Base-by-base conservation (phyloP, 2,797 vertebrate species). In the Anolis apletophallus region DNA sequence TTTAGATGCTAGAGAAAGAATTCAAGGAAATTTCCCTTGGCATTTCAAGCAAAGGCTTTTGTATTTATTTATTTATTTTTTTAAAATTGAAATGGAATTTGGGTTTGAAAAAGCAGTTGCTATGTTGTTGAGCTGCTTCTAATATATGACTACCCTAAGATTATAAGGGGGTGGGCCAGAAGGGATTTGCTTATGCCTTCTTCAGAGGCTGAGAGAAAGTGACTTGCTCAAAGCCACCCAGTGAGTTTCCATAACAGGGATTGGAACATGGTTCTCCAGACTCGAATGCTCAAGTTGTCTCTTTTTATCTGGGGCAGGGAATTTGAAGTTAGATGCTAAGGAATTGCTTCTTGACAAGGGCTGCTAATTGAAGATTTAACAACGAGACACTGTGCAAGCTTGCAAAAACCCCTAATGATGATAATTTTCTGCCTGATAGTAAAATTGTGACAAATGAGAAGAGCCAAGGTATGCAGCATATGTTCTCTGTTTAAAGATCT, bases 311-410 rank as follows among this genome's bases (percentile, higher is more conserved):
- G 12, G 21, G 46, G 5, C 61, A 17, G 26, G 82, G 26, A 11
- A 29, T 8, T 21, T 69, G 83, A 73, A 80, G 13, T 2, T 2
- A 85, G 40, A 76, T 9, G 1, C 0, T 55, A 84, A 84, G 77
- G 67, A 90, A 87, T 69, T 87, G 8, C n/a, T n/a, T 90, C 40
- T 76, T n/a, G 82, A 64, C 69, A 72, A 80, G 11, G 78, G 6
- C 21, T 85, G 52, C 34, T 85, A 93, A 79, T 86, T 81, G 69
- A 81, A 23, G 29, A 79, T 12, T 91, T 88, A 84, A 85, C 23
- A 83, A 78, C 19, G 40, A 34, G 32, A 5, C 2, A 0, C 87
- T 88, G 21, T 59, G 79, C 21, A 86, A 85, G 84, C 80, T 46
- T 52, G 14, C 59, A 16, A 76, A 80, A 61, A 1, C 83, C 84